phyloP scores from a whole-genome alignment of 2,113 vertebrate genomes.

The Bambusicola thoracicus region DNA sequence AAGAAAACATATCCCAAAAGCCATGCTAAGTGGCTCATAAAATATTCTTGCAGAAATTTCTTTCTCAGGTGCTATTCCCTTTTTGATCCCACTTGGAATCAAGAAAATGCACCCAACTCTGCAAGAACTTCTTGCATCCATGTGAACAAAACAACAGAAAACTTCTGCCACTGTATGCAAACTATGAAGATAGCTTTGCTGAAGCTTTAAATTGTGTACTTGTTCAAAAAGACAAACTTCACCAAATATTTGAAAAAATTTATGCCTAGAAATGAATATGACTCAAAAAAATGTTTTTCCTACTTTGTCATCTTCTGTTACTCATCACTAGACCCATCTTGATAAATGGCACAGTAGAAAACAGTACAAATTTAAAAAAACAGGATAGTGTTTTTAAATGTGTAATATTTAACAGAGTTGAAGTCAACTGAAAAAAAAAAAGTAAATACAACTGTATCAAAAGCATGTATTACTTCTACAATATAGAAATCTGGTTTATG shows the following conservation, averaged over 20 bases:
- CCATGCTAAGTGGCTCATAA: not conserved
- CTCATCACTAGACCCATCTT: not conserved
- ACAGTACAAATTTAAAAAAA: not conserved
- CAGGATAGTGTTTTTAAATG: not conserved
- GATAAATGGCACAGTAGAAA: not conserved
- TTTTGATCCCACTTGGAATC: not conserved
- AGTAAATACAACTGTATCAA: not conserved
- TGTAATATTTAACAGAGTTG: not conserved
- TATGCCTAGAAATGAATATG: not conserved
- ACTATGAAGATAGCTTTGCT: not conserved
- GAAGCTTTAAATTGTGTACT: not conserved
- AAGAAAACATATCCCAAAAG: not conserved
- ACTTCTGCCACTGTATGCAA: not conserved
- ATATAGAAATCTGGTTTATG: not conserved
- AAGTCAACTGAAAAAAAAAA: not conserved
- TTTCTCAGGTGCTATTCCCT: not conserved
- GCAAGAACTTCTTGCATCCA: not conserved
- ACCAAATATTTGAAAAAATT: not conserved
- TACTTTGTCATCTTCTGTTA: not conserved
- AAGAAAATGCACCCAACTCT: not conserved
- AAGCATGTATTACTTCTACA: not conserved
- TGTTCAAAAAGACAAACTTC: not conserved
- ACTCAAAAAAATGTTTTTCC: not conserved
- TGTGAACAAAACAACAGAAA: not conserved
- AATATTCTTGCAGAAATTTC: not conserved